Percentiles rank a stretch among this genome's conserved stretches.
These are phyloP conservation scores for Apogon hyalosoma DNA, from an alignment of 2,797 vertebrate species.

Conservation along the genomic window DNA sequence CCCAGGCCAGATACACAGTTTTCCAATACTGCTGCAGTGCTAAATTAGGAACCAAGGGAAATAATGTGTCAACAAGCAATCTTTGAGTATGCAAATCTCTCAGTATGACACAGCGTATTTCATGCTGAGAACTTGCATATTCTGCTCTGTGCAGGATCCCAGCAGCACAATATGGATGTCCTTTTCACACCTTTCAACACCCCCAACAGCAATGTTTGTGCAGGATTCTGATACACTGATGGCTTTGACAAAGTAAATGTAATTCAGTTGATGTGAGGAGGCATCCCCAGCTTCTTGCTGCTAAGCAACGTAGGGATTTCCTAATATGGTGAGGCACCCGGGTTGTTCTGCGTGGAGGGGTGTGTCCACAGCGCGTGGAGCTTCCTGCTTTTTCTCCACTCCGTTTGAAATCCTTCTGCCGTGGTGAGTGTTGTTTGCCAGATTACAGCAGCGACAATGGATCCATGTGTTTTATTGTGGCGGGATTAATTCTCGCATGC, in stretches of 20 bases:
- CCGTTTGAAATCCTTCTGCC: conserved; percentile 1
- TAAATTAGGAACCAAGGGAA: conserved; percentile 27
- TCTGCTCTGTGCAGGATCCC: background rate
- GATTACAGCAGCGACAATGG: conserved; percentile 5
- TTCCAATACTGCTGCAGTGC: conserved; percentile 45
- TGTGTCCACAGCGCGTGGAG: conserved; percentile 56
- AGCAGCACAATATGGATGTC: conserved; percentile 8
- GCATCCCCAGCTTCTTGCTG: conserved; percentile 78
- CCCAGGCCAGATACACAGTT: conserved; percentile 40
- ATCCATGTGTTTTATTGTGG: background rate
- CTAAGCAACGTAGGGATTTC: conserved; percentile 82
- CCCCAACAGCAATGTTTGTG: background rate
- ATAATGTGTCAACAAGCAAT: conserved; percentile 21
- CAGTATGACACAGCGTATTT: conserved; percentile 57
- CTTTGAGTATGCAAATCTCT: conserved; percentile 30
- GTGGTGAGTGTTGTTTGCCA: conserved; percentile 26
- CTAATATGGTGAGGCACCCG: conserved; percentile 79
- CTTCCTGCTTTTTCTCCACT: conserved; percentile 59
- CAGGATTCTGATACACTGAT: background rate
- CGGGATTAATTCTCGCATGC: conserved; percentile 9
- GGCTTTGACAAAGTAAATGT: conserved; percentile 23
- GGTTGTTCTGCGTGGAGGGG: conserved; percentile 68
- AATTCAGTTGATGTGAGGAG: conserved; percentile 40
- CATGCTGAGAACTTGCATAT: background rate
- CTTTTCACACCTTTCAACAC: background rate